Evolutionary conservation across 2,113 vertebrate genomes (phyloP).

Genomic region (Oceanodroma tethys): DNA sequence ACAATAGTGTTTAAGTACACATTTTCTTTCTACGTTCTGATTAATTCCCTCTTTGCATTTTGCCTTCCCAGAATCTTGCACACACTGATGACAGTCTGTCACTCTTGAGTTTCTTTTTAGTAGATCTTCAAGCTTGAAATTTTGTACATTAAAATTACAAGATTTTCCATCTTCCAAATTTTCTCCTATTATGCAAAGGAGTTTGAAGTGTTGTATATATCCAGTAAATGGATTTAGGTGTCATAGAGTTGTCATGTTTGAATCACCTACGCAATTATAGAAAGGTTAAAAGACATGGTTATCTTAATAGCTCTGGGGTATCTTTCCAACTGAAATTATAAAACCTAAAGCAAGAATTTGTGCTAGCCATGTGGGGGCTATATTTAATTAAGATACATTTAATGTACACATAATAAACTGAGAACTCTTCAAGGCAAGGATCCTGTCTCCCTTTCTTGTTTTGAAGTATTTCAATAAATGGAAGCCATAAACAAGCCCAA

Average conservation of each 20-base stretch:
- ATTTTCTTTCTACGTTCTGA: background rate
- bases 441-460: background rate
- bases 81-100: background rate
- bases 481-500: background rate
- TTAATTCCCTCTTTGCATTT: background rate
- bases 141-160: background rate
- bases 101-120: background rate
- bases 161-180: background rate
- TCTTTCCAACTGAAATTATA: background rate
- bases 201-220: background rate
- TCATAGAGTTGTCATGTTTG: background rate
- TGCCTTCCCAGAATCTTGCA: background rate
- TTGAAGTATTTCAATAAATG: background rate
- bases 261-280: background rate
- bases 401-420: background rate
- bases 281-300: background rate
- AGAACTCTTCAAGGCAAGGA: background rate
- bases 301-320: background rate
- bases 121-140: background rate
- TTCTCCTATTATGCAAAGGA: background rate
- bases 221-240: background rate
- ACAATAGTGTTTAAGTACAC: background rate
- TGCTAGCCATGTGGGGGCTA: fast-evolving
- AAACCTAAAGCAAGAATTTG: background rate
- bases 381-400: background rate